These are phyloP conservation scores for Lanius collurio DNA, from an alignment of 2,113 vertebrate genomes.

Conservation along the genomic window DNA sequence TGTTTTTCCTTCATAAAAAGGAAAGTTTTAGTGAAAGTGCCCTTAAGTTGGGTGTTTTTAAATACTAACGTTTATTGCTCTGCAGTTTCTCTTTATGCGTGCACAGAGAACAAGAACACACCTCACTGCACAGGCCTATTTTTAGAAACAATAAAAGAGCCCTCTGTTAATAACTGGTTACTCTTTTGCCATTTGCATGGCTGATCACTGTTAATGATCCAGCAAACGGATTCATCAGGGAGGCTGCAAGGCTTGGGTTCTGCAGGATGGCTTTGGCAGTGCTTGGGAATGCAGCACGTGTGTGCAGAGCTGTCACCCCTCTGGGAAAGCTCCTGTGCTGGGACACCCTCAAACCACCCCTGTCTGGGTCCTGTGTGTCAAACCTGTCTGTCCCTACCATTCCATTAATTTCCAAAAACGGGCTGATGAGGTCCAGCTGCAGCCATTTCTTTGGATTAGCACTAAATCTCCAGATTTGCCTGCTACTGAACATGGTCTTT, in stretches of 20 bases:
- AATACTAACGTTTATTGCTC: slow-evolving; percentile 57
- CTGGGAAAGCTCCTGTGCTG: not conserved
- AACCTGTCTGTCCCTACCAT: rapidly evolving
- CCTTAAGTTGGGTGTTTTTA: slow-evolving; percentile 54
- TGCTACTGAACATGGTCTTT: not conserved
- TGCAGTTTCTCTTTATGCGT: slow-evolving; percentile 39
- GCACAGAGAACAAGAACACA: slow-evolving; percentile 40
- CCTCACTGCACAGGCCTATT: not conserved
- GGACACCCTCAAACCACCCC: not conserved
- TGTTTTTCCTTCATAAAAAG: slow-evolving; percentile 57
- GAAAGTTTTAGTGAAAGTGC: slow-evolving; percentile 44
- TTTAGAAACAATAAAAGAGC: slow-evolving; percentile 17
- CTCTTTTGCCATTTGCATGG: not conserved
- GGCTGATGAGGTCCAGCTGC: not conserved
- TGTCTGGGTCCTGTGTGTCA: rapidly evolving
- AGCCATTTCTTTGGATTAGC: not conserved
- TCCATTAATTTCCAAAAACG: not conserved
- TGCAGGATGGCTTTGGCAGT: rapidly evolving
- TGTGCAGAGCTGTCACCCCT: not conserved
- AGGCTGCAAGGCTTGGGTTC: not conserved
- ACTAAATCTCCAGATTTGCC: not conserved
- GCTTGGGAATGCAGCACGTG: rapidly evolving
- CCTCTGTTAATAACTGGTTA: slow-evolving; percentile 11
- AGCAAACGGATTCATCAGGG: not conserved
- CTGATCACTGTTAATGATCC: slow-evolving; percentile 33